Conservation (phyloP, 2,797 vertebrate species). For the Stomatorhinus walkeri region DNA sequence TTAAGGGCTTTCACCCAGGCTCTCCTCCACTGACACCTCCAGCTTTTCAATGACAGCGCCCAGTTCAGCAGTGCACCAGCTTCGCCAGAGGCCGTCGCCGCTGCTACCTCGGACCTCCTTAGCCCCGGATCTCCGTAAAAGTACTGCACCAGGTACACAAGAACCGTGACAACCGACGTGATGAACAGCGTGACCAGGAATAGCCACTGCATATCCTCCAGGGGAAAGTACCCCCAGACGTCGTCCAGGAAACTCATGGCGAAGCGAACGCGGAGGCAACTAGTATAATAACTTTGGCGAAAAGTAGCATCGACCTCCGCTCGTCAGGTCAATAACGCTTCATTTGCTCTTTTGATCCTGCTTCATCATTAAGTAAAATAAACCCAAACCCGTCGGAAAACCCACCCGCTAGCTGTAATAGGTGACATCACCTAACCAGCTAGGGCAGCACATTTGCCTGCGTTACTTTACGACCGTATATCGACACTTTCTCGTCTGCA, state of each 20-base stretch:
- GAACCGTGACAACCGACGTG: slow-evolving; percentile 72
- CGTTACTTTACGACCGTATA: background rate
- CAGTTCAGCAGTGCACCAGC: slow-evolving; percentile 71
- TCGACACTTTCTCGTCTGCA: background rate
- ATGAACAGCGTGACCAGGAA: slow-evolving; percentile 76
- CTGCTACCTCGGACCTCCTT: background rate
- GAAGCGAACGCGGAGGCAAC: slow-evolving; percentile 5
- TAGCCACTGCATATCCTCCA: slow-evolving; percentile 72
- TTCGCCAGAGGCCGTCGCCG: slow-evolving; percentile 50
- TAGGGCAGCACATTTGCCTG: background rate
- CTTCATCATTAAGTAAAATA: background rate
- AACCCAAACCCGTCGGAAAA: background rate
- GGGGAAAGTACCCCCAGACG: slow-evolving; percentile 40
- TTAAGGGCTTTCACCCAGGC: slow-evolving; percentile 78
- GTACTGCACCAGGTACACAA: slow-evolving; percentile 78
- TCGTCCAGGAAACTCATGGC: slow-evolving; percentile 58
- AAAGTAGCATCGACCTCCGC: background rate
- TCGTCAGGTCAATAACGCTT: background rate
- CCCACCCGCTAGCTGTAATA: background rate
- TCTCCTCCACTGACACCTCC: slow-evolving; percentile 75
- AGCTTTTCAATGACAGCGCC: slow-evolving; percentile 78
- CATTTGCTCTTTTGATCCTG: background rate
- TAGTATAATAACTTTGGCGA: background rate
- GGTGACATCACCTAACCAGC: background rate
- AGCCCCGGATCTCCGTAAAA: slow-evolving; percentile 42